Percentiles rank a stretch among this genome's conserved stretches.
phyloP scores from a whole-genome alignment of 2,113 vertebrate species.

The Sapayoa aenigma region DNA sequence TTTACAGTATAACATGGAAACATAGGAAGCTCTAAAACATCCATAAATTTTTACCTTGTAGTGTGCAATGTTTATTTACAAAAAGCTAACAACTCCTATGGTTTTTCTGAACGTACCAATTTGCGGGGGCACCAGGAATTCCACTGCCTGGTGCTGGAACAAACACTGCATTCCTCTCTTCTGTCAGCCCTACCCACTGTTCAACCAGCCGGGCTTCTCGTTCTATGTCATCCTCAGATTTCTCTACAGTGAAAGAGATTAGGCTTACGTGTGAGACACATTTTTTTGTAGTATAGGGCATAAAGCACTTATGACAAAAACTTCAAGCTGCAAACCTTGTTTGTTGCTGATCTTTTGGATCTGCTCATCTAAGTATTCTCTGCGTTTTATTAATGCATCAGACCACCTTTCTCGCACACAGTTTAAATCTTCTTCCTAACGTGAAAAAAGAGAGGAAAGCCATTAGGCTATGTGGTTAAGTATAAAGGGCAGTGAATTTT shows the following conservation, averaged over 20 bases:
- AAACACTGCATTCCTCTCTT: constrained; percentile 93
- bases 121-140: constrained; percentile 91
- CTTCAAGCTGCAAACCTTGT: constrained; percentile 74
- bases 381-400: constrained; percentile 92
- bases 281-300: neutral
- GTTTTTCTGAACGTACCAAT: constrained; percentile 78
- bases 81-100: neutral
- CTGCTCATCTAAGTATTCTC: constrained; percentile 95
- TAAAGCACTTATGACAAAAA: neutral
- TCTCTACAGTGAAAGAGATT: constrained; percentile 74
- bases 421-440: constrained; percentile 95
- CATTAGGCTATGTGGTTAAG: neutral
- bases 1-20: neutral
- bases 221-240: constrained; percentile 90
- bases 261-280: neutral
- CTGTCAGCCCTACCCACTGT: constrained; percentile 97
- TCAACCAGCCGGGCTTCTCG: constrained; percentile 92
- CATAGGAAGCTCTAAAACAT: neutral
- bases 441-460: neutral
- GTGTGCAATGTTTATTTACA: neutral
- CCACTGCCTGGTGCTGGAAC: constrained; percentile 92
- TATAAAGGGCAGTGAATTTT: neutral
- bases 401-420: constrained; percentile 93
- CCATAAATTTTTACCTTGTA: neutral
- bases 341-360: constrained; percentile 98